phyloP scores from a whole-genome alignment of 92 coral and sea anemone species.

The Metridium senile region DNA sequence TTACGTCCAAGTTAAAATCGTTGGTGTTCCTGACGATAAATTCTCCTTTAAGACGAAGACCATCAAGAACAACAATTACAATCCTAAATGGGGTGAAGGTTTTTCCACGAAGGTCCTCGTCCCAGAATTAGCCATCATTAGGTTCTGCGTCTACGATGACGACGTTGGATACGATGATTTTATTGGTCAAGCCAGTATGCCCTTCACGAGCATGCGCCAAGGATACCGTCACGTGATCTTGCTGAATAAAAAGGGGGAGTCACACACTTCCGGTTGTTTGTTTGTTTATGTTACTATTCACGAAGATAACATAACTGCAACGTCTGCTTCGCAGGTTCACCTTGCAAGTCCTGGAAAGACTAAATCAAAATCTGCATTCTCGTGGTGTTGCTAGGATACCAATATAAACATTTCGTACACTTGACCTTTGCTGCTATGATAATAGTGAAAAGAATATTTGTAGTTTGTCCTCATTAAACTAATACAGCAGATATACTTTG shows the following conservation, averaged over 20 bases:
- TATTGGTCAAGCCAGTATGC: conserved; percentile 61
- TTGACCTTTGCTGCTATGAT: no score
- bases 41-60: conserved; percentile 52
- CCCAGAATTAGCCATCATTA: conserved; percentile 70
- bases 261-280: conserved; percentile 52
- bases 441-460: no score
- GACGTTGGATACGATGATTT: conserved; percentile 73
- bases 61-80: conserved; percentile 62
- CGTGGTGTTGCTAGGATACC: conserved; percentile 2
- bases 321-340: neutral
- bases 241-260: conserved; percentile 51
- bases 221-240: conserved; percentile 63
- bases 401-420: no score
- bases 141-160: conserved; percentile 69
- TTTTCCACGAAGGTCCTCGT: conserved; percentile 46
- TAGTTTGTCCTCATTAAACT: no score
- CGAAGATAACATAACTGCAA: conserved; percentile 10
- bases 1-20: conserved; percentile 56
- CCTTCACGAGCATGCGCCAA: conserved; percentile 63
- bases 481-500: no score
- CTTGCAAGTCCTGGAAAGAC: neutral
- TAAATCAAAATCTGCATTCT: conserved; percentile 1
- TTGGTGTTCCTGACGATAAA: conserved; percentile 59
- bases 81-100: conserved; percentile 65
- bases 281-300: conserved; percentile 59